These are phyloP conservation scores for Scleropages formosus DNA, from an alignment of 2,797 vertebrate species.

Conservation along the genomic window DNA sequence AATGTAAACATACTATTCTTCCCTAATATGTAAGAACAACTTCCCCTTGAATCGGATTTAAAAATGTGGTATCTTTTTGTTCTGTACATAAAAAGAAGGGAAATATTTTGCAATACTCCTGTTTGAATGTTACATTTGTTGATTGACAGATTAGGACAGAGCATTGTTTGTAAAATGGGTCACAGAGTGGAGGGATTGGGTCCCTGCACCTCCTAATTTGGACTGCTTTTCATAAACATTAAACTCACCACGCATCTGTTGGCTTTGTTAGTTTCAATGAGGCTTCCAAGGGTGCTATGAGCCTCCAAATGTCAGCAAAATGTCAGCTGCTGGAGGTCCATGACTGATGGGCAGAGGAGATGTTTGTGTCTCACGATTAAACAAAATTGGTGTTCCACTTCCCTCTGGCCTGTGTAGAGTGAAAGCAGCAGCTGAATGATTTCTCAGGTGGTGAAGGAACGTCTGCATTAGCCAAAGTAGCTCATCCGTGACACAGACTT, in stretches of 20 bases:
- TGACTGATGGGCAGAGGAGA: slow-evolving; percentile 45
- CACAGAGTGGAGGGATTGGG: neutral
- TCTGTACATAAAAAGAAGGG: neutral
- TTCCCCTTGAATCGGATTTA: neutral
- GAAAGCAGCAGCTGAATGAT: no score
- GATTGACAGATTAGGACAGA: neutral
- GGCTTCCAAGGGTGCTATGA: neutral
- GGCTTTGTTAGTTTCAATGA: neutral
- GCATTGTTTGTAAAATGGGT: neutral
- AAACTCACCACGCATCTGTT: neutral
- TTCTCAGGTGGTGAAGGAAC: no score
- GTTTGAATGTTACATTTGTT: neutral
- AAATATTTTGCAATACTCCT: neutral
- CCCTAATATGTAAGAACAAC: neutral
- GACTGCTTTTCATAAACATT: slow-evolving; percentile 7
- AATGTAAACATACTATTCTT: neutral
- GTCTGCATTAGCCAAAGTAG: no score
- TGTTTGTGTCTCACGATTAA: slow-evolving; percentile 50
- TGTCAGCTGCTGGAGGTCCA: slow-evolving; percentile 61
- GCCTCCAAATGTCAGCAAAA: slow-evolving; percentile 22
- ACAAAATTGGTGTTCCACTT: slow-evolving; percentile 29
- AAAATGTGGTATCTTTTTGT: neutral
- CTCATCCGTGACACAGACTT: no score
- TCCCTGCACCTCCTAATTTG: neutral
- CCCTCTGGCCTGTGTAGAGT: no score